Percentiles rank a stretch among this genome's conserved stretches.
These are phyloP conservation scores for Peromyscus californicus DNA, from an alignment of 2,113 vertebrate genomes.

Conservation along the genomic window DNA sequence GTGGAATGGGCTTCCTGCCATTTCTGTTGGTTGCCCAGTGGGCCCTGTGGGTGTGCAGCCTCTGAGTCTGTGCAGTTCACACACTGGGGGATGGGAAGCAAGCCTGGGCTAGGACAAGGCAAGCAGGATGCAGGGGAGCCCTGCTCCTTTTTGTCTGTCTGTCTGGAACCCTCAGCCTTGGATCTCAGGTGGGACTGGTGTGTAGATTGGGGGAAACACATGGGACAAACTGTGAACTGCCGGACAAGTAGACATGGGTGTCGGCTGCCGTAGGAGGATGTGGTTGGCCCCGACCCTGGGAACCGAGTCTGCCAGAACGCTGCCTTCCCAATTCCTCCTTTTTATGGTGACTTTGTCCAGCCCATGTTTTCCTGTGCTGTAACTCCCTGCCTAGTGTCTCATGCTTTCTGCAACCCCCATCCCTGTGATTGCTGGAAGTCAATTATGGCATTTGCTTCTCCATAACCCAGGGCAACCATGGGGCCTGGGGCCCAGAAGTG, in stretches of 20 bases:
- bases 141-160: background rate
- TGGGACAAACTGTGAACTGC: background rate
- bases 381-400: background rate
- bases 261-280: background rate
- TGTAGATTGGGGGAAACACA: no score
- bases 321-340: background rate
- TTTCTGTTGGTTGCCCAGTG: background rate
- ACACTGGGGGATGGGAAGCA: background rate
- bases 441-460: background rate
- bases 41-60: fast-evolving
- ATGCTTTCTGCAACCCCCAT: background rate
- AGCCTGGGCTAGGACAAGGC: background rate
- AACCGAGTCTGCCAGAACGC: background rate
- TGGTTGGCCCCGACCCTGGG: background rate
- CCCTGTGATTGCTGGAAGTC: background rate
- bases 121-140: background rate
- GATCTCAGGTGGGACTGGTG: background rate
- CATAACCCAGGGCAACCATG: background rate
- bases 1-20: background rate
- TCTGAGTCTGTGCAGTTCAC: background rate
- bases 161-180: no score
- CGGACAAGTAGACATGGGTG: background rate
- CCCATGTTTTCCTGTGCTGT: background rate
- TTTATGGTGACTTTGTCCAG: background rate
- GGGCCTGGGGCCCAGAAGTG: background rate